A percentile compares a stretch with the other conserved stretches of the same genome.
Evolutionary conservation across 2,113 vertebrate species (phyloP).

Genomic region (Cervus canadensis): DNA sequence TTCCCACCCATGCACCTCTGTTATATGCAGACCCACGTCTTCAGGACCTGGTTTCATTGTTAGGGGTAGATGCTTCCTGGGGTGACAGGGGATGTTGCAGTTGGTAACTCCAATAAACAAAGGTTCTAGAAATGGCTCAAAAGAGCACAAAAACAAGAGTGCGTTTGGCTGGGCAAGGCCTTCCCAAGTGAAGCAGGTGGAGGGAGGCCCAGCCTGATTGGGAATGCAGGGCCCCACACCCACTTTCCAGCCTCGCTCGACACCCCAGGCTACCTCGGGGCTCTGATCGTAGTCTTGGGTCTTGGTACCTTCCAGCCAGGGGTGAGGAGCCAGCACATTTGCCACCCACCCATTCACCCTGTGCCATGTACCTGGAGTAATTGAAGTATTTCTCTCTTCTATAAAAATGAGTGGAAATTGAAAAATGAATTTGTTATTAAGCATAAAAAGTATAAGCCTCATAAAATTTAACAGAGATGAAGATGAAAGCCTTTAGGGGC

Average conservation of each 20-base stretch:
- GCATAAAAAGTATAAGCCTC: background rate
- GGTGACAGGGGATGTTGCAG: background rate
- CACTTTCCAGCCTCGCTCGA: accelerated
- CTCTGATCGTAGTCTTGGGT: accelerated
- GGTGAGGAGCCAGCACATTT: background rate
- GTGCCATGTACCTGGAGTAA: background rate
- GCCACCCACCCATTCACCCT: background rate
- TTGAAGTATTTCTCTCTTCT: background rate
- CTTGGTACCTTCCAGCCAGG: background rate
- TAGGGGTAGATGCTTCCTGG: too few species aligned
- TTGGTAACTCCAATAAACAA: background rate
- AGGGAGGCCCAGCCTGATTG: background rate
- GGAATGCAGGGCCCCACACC: background rate
- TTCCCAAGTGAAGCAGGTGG: background rate
- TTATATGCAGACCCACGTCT: background rate
- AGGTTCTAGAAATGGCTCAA: background rate
- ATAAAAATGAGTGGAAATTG: background rate
- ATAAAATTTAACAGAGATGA: background rate
- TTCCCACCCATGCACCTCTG: background rate
- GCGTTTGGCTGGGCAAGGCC: background rate
- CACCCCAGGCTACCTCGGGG: background rate
- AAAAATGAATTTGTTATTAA: background rate
- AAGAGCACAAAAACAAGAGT: background rate
- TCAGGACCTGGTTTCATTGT: background rate
- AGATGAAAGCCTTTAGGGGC: background rate